Base-by-base conservation (phyloP, 2,113 vertebrate species). In the Lagopus muta region DNA sequence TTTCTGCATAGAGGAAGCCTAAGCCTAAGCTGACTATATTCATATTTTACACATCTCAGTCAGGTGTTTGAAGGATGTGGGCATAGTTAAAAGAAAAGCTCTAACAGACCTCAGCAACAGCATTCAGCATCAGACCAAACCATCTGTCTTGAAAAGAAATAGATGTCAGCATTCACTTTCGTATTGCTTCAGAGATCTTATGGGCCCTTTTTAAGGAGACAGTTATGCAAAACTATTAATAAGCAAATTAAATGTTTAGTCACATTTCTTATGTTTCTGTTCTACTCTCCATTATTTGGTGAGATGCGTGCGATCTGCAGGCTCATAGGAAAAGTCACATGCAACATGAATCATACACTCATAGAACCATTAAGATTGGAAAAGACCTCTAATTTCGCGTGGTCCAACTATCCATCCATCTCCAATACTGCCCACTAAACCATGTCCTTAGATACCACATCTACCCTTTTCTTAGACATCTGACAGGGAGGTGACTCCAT, bases 281-380 rank as follows among this genome's bases (percentile, higher is more conserved):
- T 20, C 4, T 43, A 8, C 7, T 10, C 10, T 77, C 11, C 8
- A 10, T 45, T 27, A 28, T 54, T 61, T 32, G 25, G 10, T 47
- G 43, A 34, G 12, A 10, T 38, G 36, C 6, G 11, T 30, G 8
- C 16, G 38, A n/a, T 4, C 7, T 79, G 4, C 11, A 74, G 36
- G 7, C 4, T 79, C 52, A 8, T 0, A 76, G 45, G 22, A 80
- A 13, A 15, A 60, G 27, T 36, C 5, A 0, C 5, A 57, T 27
- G 24, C 2, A 62, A 6, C 3, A 2, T 14, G 17, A 62, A 47
- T 32, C 52, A 54, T 27, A 54, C 14, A 54, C 27, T 9, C 8
- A 54, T 28, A 28, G 27, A 54, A 54, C 28, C 14, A 27, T 27
- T 52, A 27, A 52, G 25, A 25, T 52, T 52, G 50, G 50, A 52